Conservation (phyloP, 2,888 invertebrate species). For the Siphlonurus alternatus region DNA sequence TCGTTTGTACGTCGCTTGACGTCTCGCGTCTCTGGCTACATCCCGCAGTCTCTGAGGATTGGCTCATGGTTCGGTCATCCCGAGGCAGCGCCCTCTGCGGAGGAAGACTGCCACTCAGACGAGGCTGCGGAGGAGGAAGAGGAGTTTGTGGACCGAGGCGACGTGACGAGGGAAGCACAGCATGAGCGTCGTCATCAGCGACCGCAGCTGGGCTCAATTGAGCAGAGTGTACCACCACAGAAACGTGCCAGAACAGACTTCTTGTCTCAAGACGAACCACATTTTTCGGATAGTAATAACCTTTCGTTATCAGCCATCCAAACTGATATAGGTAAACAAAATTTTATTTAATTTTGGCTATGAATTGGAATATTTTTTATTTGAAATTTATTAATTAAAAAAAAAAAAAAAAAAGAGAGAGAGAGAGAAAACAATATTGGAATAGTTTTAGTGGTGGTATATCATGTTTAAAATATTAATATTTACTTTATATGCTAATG, state of each 20-base stretch:
- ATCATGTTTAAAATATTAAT: too few relatives aligned
- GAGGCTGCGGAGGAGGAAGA: too few relatives aligned
- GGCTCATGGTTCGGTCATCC: background rate
- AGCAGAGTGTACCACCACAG: background rate
- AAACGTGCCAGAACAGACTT: background rate
- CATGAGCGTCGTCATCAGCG: too few relatives aligned
- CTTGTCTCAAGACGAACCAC: background rate
- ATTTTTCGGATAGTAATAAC: background rate
- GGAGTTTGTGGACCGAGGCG: too few relatives aligned
- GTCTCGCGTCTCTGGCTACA: background rate
- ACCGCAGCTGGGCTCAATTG: too few relatives aligned
- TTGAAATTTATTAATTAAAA: too few relatives aligned
- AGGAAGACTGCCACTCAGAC: too few relatives aligned
- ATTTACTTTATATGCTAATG: background rate
- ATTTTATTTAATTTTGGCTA: too few relatives aligned
- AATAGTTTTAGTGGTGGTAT: background rate
- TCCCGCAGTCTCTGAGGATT: background rate
- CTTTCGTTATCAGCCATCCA: background rate
- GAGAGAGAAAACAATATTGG: background rate
- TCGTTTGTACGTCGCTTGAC: background rate
- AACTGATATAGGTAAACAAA: background rate
- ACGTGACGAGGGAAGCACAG: too few relatives aligned
- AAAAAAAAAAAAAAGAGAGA: background rate
- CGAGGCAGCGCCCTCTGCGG: too few relatives aligned
- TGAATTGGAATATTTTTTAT: too few relatives aligned